These are phyloP conservation scores for Sebastes alutus DNA, from an alignment of 2,797 vertebrate species.

Conservation along the genomic window DNA sequence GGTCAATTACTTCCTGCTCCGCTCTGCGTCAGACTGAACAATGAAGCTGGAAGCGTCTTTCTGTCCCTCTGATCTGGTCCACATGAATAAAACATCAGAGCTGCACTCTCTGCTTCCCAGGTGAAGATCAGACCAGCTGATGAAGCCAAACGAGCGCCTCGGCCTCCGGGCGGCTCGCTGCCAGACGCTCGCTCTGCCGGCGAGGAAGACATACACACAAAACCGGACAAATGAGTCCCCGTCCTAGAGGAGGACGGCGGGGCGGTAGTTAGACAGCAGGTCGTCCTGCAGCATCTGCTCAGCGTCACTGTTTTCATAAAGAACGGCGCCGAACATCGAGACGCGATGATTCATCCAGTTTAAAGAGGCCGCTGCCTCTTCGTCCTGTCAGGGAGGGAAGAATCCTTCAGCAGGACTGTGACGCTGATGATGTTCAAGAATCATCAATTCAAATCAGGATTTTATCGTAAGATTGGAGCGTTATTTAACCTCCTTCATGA, in stretches of 20 bases:
- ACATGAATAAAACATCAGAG: constrained; percentile 72
- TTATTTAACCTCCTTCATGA: no score
- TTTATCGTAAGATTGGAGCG: no score
- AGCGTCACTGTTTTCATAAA: neutral
- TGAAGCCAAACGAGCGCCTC: constrained; percentile 38
- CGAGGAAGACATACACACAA: neutral
- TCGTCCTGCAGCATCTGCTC: constrained; percentile 14
- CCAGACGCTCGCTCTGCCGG: neutral
- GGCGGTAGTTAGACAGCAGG: constrained; percentile 8
- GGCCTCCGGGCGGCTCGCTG: neutral
- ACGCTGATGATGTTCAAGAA: no score
- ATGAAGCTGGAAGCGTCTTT: constrained; percentile 33
- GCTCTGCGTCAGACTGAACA: constrained; percentile 26
- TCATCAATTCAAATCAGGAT: no score
- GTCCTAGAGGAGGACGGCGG: constrained; percentile 6
- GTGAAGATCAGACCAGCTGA: constrained; percentile 51
- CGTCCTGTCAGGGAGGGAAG: no score
- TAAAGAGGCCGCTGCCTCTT: no score
- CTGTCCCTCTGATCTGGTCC: constrained; percentile 16
- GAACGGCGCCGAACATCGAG: no score
- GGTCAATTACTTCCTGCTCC: constrained; percentile 53
- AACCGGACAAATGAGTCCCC: constrained; percentile 19
- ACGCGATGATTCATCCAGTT: no score
- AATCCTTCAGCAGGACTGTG: no score
- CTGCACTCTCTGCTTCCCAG: constrained; percentile 30